Base-by-base conservation (phyloP, 92 coral and sea anemone genomes). In the Bergia sp. region DNA sequence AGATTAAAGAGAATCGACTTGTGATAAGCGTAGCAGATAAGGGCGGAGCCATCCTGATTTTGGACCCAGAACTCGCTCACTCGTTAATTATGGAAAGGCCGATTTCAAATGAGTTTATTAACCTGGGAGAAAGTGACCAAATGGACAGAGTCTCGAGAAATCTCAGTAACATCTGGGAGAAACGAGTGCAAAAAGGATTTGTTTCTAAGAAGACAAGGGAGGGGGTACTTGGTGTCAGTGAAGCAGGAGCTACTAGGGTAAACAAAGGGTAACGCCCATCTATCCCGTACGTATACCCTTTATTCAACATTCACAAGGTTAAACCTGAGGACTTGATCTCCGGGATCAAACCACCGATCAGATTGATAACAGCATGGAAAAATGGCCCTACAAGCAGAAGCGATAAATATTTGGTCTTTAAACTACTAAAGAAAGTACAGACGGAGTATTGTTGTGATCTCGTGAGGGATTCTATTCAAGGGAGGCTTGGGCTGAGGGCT, bases 391-490 rank as follows among this genome's bases (percentile, higher is more conserved):
- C 75, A 3, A 57, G 75, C 29, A 61, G 86, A 13, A 61, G 76
- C 12, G 76, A 64, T 37, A 82, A 82, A 45, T 64, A 7, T 69
- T 73, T 82, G n/a, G 61, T 82, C 76, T 18, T 7, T 16, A 61
- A 82, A 18, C 37, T 39, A 41, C 69, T 82, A 7, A 82, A 82
- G 50, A 64, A 81, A 7, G 21, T 81, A 7, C 85, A 81, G 73
- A 41, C 50, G 21, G 85, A 82, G n/a, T 82, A 36, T 64, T 82
- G 86, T 37, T 82, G 37, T 15, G 86, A 82, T 69, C 18, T 82
- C 76, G 86, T 58, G 36, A 55, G 73, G 76, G 76, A 82, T 8
- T 37, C 37, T 18, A 82, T 76, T 37, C n/a, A n/a, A n/a, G n/a
- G n/a, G 58, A 58, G 36, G 76, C 76, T n/a, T n/a, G n/a, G n/a